phyloP scores from a whole-genome alignment of 1,140 invertebrate genomes.

The Trichonephila clavata region DNA sequence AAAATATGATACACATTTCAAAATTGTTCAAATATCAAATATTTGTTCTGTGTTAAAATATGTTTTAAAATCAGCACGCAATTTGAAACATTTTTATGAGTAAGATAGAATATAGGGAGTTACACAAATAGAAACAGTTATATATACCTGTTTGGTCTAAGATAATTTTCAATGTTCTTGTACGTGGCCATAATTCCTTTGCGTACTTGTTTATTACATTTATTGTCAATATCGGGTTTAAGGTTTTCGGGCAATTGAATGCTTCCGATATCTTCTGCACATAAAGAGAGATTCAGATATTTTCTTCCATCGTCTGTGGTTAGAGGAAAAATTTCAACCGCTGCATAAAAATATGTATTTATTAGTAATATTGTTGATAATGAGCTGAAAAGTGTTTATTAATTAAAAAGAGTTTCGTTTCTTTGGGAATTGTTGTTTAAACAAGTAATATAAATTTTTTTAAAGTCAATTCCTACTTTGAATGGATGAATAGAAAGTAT shows the following conservation, averaged over 20 bases:
- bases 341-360: neutral
- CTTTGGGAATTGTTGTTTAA: no score
- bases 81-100: neutral
- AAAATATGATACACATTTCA: no score
- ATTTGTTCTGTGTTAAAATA: no score
- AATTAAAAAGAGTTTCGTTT: no score
- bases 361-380: no score
- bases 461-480: no score
- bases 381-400: no score
- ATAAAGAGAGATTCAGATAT: neutral
- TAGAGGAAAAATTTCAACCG: conserved; percentile 9
- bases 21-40: no score
- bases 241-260: conserved; percentile 5
- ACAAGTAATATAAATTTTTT: no score
- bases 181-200: neutral
- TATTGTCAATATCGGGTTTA: neutral
- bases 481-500: no score
- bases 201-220: neutral
- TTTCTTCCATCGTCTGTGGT: neutral
- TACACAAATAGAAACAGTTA: neutral
- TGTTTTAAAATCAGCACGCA: no score
- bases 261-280: neutral
- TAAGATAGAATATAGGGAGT: neutral
- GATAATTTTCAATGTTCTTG: neutral
- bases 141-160: neutral